Conservation (phyloP, 2,113 vertebrate species). For the Callionymus lyra region DNA sequence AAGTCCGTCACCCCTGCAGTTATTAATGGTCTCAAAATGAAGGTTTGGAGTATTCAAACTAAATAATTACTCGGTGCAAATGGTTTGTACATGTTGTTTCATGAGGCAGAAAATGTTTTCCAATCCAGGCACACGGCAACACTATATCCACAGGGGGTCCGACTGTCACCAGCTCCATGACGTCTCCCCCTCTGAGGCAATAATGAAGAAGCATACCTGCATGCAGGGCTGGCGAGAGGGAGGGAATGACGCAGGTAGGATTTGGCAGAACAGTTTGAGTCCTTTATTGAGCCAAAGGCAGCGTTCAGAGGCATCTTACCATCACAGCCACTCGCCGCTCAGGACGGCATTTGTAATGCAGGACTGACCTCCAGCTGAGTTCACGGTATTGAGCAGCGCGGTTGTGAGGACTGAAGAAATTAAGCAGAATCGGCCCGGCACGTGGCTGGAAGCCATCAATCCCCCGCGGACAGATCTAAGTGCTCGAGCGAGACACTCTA, state of each 20-base stretch:
- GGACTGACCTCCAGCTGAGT: conserved; percentile 25
- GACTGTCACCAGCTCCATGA: conserved; percentile 15
- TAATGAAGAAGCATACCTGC: conserved; percentile 32
- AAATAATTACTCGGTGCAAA: too few species aligned
- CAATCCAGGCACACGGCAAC: too few species aligned
- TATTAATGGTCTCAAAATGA: too few species aligned
- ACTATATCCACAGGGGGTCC: conserved; percentile 3
- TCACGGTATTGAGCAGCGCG: conserved; percentile 26
- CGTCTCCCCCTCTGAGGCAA: conserved; percentile 1
- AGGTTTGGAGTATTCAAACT: too few species aligned
- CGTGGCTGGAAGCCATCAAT: conserved; percentile 35
- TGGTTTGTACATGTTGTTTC: too few species aligned
- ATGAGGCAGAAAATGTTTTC: too few species aligned
- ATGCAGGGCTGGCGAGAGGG: conserved; percentile 22
- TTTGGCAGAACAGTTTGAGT: conserved; percentile 45
- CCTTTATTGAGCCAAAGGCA: conserved; percentile 41
- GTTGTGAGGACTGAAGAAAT: conserved; percentile 39
- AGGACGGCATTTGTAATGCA: conserved; percentile 23
- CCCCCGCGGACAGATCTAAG: conserved; percentile 13
- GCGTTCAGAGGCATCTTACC: conserved; percentile 25
- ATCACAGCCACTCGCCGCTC: conserved; percentile 25
- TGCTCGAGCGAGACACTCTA: conserved; percentile 11
- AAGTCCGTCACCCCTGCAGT: too few species aligned
- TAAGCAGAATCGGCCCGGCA: conserved; percentile 51
- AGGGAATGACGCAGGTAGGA: conserved; percentile 36